Evolutionary conservation across 1,140 invertebrate genomes (phyloP), one percentile per base, ranked within the genome.

Genomic region (Drosophila equinoxialis): DNA sequence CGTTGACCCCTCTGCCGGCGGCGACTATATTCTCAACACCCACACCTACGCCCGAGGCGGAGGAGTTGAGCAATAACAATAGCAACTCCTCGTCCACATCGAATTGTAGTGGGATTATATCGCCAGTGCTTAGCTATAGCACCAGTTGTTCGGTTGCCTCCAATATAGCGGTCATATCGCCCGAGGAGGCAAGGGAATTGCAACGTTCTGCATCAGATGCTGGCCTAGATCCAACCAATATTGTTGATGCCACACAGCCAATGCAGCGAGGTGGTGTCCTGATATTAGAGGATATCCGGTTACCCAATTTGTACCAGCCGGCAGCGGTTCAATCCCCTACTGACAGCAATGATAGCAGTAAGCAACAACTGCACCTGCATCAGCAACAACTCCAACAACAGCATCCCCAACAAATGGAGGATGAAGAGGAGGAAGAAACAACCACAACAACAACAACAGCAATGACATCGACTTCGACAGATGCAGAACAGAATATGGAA

Each of bases 91-190:
- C 71, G 30, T 11, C 42, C 41, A 59, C 51, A 39, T 73, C 65
- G 3, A 45, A 61, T n/a, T 30, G 17, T 17, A 67, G 63, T 13
- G 14, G 72, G 6, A 5, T 60, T 17, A 58, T 57, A 1, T 81
- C 79, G 11, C 73, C 79, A 5, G 51, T 48, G 3, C 59, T 68
- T 2, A 74, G 75, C 54, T 81, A 64, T 23, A 81, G 74, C 67
- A 85, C 71, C 35, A 86, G 82, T 54, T 74, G 66, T 41, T 89
- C 84, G 17, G 72, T 84, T 13, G 68, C 75, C 1, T 87, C 85
- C 10, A 86, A 86, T 23, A 83, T 87, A 14, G 83, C 83, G 0
- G 83, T 87, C 6, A 87, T 87, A 6, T 87, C 83, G 2, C 72
- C 83, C 0, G 83, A 87, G 59, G 83, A 87, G 54, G 79, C 84